phyloP scores from a whole-genome alignment of 2,113 vertebrate genomes.

The Onychostoma macrolepis region DNA sequence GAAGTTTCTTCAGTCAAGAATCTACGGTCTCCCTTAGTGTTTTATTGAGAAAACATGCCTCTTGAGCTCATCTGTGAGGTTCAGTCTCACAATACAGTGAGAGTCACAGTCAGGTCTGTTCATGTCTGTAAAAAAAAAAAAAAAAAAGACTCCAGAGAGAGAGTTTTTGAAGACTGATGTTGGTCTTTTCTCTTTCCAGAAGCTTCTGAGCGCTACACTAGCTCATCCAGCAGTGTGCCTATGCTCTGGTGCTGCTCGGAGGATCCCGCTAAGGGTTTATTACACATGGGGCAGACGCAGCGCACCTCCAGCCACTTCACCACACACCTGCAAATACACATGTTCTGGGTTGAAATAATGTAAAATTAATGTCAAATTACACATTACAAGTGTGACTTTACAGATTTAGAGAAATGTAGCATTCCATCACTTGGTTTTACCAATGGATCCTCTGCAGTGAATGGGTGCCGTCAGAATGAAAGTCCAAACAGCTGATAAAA shows the following conservation, averaged over 20 bases:
- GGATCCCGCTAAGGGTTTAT: conserved; percentile 48
- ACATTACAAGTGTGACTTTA: background rate
- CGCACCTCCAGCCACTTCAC: conserved; percentile 60
- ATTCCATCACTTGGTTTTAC: no score
- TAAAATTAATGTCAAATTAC: background rate
- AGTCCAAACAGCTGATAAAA: no score
- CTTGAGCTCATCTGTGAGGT: background rate
- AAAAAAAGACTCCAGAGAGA: background rate
- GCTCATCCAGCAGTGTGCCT: conserved; percentile 56
- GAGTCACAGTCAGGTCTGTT: background rate
- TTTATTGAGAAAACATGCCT: background rate
- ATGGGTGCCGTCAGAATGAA: no score
- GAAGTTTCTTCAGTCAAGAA: background rate
- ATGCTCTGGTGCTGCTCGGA: conserved; percentile 50
- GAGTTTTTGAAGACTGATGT: background rate
- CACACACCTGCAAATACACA: conserved; percentile 54
- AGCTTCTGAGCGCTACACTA: conserved; percentile 42
- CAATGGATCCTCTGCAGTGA: no score
- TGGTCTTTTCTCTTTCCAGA: background rate
- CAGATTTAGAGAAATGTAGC: no score
- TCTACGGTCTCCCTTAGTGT: background rate
- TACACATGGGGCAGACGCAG: conserved; percentile 61
- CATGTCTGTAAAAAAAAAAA: background rate
- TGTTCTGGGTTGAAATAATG: no score
- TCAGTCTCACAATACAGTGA: conserved; percentile 7